Evolutionary conservation across 2,797 vertebrate genomes (phyloP).

Genomic region (Galago senegalensis): DNA sequence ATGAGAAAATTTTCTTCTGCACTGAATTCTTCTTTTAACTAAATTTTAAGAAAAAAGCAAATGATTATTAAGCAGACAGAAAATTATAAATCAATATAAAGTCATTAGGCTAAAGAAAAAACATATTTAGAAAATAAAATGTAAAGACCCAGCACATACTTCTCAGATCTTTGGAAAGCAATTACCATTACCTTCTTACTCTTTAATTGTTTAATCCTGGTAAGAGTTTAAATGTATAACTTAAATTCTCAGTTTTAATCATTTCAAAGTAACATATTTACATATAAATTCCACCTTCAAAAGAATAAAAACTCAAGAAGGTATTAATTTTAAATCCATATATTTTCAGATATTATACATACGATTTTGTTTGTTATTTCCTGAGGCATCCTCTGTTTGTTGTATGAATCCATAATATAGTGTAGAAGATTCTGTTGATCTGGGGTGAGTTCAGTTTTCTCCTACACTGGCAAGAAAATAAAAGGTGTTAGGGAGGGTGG

Average conservation of each 20-base stretch:
- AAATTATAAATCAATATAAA: slow-evolving; percentile 47
- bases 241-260: slow-evolving; percentile 55
- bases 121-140: slow-evolving; percentile 5
- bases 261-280: slow-evolving; percentile 59
- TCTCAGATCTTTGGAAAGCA: slow-evolving; percentile 46
- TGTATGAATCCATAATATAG: slow-evolving; percentile 95
- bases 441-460: slow-evolving; percentile 94
- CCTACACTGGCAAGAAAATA: slow-evolving; percentile 91
- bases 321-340: slow-evolving; percentile 30
- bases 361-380: slow-evolving; percentile 97
- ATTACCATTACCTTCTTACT: slow-evolving; percentile 20
- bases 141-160: neutral
- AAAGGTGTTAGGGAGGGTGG: slow-evolving; percentile 70
- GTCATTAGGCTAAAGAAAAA: slow-evolving; percentile 44
- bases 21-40: slow-evolving; percentile 97
- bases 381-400: slow-evolving; percentile 96
- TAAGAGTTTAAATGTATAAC: slow-evolving; percentile 50
- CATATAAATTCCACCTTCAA: neutral
- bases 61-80: slow-evolving; percentile 61
- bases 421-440: slow-evolving; percentile 94
- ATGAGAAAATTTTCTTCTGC: slow-evolving; percentile 98
- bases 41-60: slow-evolving; percentile 83
- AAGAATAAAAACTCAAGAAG: neutral
- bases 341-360: slow-evolving; percentile 81
- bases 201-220: neutral